Evolutionary conservation across 2,113 vertebrate genomes (phyloP).

Genomic region (Leiothrix lutea): DNA sequence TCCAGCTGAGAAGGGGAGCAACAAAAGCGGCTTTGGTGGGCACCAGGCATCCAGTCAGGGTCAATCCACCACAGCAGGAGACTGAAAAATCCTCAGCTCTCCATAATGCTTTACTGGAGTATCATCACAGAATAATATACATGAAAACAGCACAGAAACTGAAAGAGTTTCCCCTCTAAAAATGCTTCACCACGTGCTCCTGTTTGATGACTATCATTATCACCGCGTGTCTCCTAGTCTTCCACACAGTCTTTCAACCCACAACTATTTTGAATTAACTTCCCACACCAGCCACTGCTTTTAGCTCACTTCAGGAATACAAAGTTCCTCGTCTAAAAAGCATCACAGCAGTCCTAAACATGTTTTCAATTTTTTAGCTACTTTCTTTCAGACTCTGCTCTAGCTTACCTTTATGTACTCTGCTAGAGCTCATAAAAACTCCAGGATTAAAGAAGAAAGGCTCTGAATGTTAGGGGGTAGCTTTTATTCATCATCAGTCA

Average conservation of each 20-base stretch:
- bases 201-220: neutral
- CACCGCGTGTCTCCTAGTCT: neutral
- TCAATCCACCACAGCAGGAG: neutral
- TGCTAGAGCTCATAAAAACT: neutral
- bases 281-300: slow-evolving; percentile 37
- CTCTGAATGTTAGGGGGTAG: neutral
- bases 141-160: neutral
- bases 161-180: neutral
- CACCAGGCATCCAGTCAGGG: neutral
- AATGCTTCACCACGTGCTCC: neutral
- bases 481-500: neutral
- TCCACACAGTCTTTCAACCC: neutral
- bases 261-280: neutral
- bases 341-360: neutral
- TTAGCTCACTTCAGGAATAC: slow-evolving; percentile 36
- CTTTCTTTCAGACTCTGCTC: neutral
- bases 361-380: neutral
- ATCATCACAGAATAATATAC: neutral
- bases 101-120: neutral
- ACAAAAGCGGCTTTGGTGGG: neutral
- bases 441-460: neutral
- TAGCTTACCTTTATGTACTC: neutral
- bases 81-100: neutral
- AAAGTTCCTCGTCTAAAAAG: neutral
- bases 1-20: neutral